These are phyloP conservation scores for Drosophila paramelanica DNA, from an alignment of 2,888 invertebrate genomes.

Conservation along the genomic window DNA sequence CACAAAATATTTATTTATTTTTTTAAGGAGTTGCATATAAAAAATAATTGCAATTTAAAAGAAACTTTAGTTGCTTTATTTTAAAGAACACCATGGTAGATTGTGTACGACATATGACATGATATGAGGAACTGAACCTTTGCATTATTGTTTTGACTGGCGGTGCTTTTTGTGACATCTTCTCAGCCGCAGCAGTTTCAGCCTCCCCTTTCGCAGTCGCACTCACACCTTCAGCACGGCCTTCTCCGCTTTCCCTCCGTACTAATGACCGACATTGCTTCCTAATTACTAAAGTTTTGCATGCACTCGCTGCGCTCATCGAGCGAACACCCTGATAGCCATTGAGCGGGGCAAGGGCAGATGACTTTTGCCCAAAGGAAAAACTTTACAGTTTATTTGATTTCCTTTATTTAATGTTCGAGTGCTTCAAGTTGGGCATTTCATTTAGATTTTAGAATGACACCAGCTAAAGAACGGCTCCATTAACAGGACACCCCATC, in stretches of 20 bases:
- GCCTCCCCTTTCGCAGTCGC: background rate
- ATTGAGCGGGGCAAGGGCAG: slow-evolving; percentile 2
- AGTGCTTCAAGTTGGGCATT: slow-evolving; percentile 63
- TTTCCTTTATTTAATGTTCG: slow-evolving; percentile 71
- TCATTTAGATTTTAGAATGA: slow-evolving; percentile 45
- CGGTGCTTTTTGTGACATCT: slow-evolving; percentile 63
- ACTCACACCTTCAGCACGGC: background rate
- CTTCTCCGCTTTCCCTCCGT: slow-evolving; percentile 21
- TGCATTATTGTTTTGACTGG: slow-evolving; percentile 78
- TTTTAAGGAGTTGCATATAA: no score
- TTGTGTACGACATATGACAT: no score
- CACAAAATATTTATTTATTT: no score
- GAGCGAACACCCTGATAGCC: background rate
- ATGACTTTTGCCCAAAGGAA: background rate
- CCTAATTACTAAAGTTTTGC: slow-evolving; percentile 82
- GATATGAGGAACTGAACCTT: slow-evolving; percentile 45
- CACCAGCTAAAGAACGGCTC: slow-evolving; percentile 60
- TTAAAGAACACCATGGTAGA: no score
- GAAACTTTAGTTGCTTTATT: no score
- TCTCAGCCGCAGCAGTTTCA: slow-evolving; percentile 13
- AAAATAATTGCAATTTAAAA: no score
- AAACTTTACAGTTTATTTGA: slow-evolving; percentile 74
- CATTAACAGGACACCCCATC: slow-evolving; percentile 56
- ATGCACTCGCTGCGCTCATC: slow-evolving; percentile 63
- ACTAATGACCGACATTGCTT: slow-evolving; percentile 81